Evolutionary conservation across 1,140 invertebrate genomes (phyloP), one percentile per base, ranked within the genome.

Genomic region (Cataglyphis hispanica): DNA sequence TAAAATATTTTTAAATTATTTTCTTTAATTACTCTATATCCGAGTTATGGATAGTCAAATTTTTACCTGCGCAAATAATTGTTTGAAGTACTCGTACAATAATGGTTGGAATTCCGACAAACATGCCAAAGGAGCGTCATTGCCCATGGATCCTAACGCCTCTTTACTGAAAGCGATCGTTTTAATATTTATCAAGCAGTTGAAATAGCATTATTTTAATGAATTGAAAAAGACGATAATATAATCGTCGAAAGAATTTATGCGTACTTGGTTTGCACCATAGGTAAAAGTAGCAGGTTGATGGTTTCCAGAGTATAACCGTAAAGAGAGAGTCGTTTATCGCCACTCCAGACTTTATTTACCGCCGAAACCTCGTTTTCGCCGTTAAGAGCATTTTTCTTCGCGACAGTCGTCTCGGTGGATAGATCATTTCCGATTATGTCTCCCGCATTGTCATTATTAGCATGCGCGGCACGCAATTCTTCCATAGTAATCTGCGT

Each of bases 111-210:
- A 99, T 90, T 97, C 95, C 5, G 99, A 99, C 10, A 99, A 96
- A 92, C 99, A 99, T 8, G 99, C 99, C 80, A 99, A 94, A 0
- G 99, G 99, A 0, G 98, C 98, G 95, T 99, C 99, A 94, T 99
- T 99, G 61, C 99, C 99, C 99, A 99, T 99, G 5, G 99, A 99
- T 43, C 99, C 99, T 16, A 99, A 95, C 6, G 99, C 98, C 97
- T 99, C 99, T 96, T 99, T 99, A 93, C 98, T 99, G 94, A 53
- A 96, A 87, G 81, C 11, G 85, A 58, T 50, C n/a, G 19, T 74
- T 83, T 66, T 8, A 43, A 66, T 53, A 53, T 80, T 78, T 8
- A 78, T 67, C 8, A 7, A 19, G 1, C 3, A 67, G n/a, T 77
- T 34, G 22, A 67, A 46, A 34, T 34, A 67, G 19, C 2, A 37